Percentiles rank a stretch among this genome's conserved stretches.
These are phyloP conservation scores for Nebria brevicollis DNA, from an alignment of 2,888 invertebrate species.

Conservation along the genomic window DNA sequence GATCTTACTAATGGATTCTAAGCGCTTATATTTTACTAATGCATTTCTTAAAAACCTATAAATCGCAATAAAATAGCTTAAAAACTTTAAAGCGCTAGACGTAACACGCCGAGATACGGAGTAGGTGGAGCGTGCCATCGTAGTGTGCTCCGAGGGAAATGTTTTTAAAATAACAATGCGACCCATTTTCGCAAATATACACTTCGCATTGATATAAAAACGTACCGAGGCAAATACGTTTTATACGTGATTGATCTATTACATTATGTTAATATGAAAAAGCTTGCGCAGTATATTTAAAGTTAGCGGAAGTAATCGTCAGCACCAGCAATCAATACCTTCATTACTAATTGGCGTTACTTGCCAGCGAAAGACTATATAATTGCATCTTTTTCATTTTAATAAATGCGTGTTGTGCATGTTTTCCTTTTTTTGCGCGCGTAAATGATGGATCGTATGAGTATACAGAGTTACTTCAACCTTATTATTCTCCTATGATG, in stretches of 20 bases:
- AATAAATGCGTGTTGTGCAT: slow-evolving; percentile 1
- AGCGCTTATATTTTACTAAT: slow-evolving; percentile 58
- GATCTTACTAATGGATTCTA: slow-evolving; percentile 56
- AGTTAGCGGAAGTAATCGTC: background rate
- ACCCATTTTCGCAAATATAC: no score
- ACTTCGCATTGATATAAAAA: background rate
- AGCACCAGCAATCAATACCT: background rate
- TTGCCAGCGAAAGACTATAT: background rate
- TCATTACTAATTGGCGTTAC: background rate
- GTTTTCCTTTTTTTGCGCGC: background rate
- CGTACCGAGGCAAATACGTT: background rate
- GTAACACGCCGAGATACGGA: slow-evolving; percentile 35
- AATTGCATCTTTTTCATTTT: background rate
- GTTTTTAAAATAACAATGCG: slow-evolving; percentile 55
- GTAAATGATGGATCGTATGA: background rate
- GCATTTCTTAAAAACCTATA: slow-evolving; percentile 58
- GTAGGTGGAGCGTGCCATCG: slow-evolving; percentile 47
- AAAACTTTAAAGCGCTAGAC: slow-evolving; percentile 51
- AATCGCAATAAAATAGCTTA: slow-evolving; percentile 53
- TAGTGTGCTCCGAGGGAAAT: slow-evolving; percentile 49
- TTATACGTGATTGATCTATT: background rate
- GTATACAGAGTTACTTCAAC: background rate
- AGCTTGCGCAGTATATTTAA: background rate
- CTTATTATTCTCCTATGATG: background rate
- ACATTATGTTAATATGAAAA: background rate